Percentiles rank a stretch among this genome's conserved stretches.
Conservation (phyloP, 1,140 invertebrate species). For the Drosophila gunungcola region DNA sequence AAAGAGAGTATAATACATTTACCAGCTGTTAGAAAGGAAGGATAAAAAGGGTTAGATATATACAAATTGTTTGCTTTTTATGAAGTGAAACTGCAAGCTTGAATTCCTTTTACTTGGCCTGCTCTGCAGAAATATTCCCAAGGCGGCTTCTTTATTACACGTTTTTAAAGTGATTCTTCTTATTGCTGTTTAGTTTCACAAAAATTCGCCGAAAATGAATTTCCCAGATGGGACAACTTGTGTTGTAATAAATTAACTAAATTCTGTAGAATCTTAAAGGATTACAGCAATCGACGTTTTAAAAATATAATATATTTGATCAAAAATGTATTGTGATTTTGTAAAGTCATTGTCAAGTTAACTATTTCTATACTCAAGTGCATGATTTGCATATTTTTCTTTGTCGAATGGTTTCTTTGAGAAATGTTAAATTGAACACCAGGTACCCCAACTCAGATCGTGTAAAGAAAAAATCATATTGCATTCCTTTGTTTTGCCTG, state of each 20-base stretch:
- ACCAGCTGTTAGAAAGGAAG: neutral
- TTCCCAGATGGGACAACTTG: slow-evolving; percentile 51
- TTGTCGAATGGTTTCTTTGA: neutral
- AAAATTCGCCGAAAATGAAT: slow-evolving; percentile 11
- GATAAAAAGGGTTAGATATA: slow-evolving; percentile 23
- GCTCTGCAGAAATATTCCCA: neutral
- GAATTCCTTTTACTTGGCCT: slow-evolving; percentile 26
- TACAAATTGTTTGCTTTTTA: slow-evolving; percentile 16
- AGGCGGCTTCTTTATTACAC: neutral
- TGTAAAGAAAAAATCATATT: slow-evolving; percentile 6
- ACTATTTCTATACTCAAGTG: too few species aligned
- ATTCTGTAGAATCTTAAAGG: slow-evolving; percentile 1
- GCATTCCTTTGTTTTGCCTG: neutral
- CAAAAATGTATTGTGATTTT: too few species aligned
- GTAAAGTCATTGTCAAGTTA: too few species aligned
- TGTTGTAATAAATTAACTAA: slow-evolving; percentile 46
- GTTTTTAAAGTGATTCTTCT: slow-evolving; percentile 13
- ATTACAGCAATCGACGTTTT: neutral
- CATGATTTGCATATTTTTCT: too few species aligned
- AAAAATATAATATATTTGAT: neutral
- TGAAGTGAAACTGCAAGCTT: slow-evolving; percentile 34
- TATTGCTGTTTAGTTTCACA: slow-evolving; percentile 11
- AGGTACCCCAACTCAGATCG: neutral
- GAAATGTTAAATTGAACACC: neutral
- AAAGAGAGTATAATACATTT: neutral